Evolutionary conservation across 1,140 invertebrate genomes (phyloP), one percentile per base, ranked within the genome.

Genomic region (Epicauta chinensis): DNA sequence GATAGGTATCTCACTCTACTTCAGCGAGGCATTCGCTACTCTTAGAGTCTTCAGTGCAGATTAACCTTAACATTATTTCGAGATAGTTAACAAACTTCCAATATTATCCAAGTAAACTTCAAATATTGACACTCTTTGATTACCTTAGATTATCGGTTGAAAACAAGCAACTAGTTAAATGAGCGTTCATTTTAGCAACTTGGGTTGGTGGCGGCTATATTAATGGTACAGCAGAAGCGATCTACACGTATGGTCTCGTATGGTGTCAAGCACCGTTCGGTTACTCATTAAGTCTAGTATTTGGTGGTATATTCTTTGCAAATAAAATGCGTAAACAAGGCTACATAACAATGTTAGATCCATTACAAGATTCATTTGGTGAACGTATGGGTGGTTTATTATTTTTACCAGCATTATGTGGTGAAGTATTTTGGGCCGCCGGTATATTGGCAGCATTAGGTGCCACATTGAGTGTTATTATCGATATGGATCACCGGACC

Each of bases 121-220:
- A 23, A 23, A 23, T 23, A 23, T 16, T 16, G 15, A 41, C 6
- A 6, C 5, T 23, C 38, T 9, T 16, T 15, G 5, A 37, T 36
- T 37, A 17, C 12, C 34, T 30, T 6, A 16, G 15, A 23, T 23
- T 0, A 7, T 0, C 11, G 6, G 13, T 49, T 30, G 32, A 7
- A 34, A 34, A n/a, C n/a, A n/a, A n/a, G n/a, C n/a, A n/a, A n/a
- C n/a, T n/a, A n/a, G n/a, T n/a, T n/a, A n/a, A n/a, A n/a, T n/a
- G n/a, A 3, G 9, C 11, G 41, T 56, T 56, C 49, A 43, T 66
- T 71, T 14, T 70, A 87, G 95, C 95, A 13, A 98, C 94, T 13
- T 98, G 96, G 96, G 95, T 98, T 11, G 96, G 96, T 48, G 96
- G 96, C 30, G 96, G 94, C 23, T 98, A 98, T 75, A 98, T 98